These are phyloP conservation scores for Hydractinia echinata DNA, from an alignment of 30 jellyfish, hydroid and myxozoan genomes.

Conservation along the genomic window DNA sequence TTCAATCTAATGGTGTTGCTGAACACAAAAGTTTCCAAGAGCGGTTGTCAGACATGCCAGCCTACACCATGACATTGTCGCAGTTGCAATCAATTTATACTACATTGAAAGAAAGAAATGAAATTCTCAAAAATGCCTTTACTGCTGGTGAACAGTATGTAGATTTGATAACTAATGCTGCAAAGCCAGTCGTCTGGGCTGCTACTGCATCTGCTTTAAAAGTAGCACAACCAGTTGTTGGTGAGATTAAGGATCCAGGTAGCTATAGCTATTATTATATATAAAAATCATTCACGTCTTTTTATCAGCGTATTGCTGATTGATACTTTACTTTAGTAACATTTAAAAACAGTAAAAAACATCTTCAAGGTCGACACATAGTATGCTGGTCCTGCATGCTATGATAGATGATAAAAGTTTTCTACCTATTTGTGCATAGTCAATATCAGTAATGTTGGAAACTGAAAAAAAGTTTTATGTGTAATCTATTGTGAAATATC, in stretches of 20 bases:
- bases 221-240: conserved; percentile 93
- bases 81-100: conserved; percentile 67
- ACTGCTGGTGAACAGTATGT: conserved; percentile 82
- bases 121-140: conserved; percentile 64
- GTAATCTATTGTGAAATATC: too few relatives aligned
- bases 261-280: neutral
- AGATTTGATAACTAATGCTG: conserved; percentile 57
- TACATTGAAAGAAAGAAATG: conserved; percentile 74
- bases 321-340: too few relatives aligned
- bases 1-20: conserved; percentile 24
- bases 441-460: too few relatives aligned
- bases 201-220: conserved; percentile 89
- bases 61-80: conserved; percentile 80
- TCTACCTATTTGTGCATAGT: too few relatives aligned
- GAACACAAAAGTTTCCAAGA: conserved; percentile 79
- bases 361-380: neutral
- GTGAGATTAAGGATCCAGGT: conserved; percentile 96
- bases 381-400: too few relatives aligned
- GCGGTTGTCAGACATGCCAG: conserved; percentile 78
- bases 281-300: neutral
- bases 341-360: neutral
- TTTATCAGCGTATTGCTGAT: too few relatives aligned
- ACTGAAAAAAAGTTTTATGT: too few relatives aligned
- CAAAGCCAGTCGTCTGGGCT: conserved; percentile 91
- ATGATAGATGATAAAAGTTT: too few relatives aligned